Base-by-base conservation (phyloP, 2,113 vertebrate species). In the Aplodontia rufa region DNA sequence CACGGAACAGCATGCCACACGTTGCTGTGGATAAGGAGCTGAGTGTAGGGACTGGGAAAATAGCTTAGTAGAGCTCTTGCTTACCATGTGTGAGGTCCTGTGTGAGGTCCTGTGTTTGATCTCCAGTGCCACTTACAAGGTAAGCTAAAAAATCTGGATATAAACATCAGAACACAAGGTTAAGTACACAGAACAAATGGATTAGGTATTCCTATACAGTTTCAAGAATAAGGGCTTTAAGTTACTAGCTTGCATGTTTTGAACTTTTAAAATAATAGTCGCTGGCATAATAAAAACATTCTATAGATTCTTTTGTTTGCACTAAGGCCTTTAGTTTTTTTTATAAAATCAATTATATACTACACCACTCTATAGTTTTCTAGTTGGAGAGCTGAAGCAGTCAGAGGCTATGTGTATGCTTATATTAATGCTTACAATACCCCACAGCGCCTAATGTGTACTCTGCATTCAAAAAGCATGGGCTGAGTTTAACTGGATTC, bases 201-300 rank as follows among this genome's bases (percentile, higher is more conserved):
- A 28, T 93, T 47, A 75, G 40, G 12, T 83, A 66, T 49, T 79
- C 42, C 42, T 83, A 5, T 51, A 72, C 13, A 17, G 6, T 84
- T 76, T 84, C 55, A 91, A 83, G 9, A 87, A 87, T 79, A 93
- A 49, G 94, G 68, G 3, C 8, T 94, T 74, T 66, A 85, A 69
- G 22, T 85, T 93, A 82, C 53, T 71, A 28, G 45, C 42, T 87
- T 58, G 10, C 51, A 58, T 79, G 14, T 2, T 58, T 87, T 68
- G 30, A 72, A 79, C n/a, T 87, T 76, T 90, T 68, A 66, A 90
- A 93, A 78, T 81, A 14, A 32, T 28, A 60, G 9, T 40, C 26
- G 58, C 6, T n/a, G 8, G 75, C 28, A 45, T 66, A 66, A 64
- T 86, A 53, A 91, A 92, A 93, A 75, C 10, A 75, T 76, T 85